Conservation (phyloP, 2,113 vertebrate species). For the Struthio camelus region DNA sequence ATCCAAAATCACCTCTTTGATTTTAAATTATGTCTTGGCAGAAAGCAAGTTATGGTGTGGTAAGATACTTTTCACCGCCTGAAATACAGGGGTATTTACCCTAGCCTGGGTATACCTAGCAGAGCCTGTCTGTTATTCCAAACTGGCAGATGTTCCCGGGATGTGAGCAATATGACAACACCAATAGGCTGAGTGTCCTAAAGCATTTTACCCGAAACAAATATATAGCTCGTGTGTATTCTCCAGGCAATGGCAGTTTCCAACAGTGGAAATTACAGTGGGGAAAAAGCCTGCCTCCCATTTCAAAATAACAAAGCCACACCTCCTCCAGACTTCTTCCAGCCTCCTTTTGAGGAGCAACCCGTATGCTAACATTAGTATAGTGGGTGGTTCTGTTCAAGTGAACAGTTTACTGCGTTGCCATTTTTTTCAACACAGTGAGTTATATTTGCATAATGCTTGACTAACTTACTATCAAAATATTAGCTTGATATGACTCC, state of each 20-base stretch:
- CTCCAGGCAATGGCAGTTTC: neutral
- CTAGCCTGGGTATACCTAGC: neutral
- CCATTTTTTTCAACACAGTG: conserved; percentile 21
- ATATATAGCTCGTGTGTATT: fast-evolving
- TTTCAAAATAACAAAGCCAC: neutral
- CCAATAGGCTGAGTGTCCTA: neutral
- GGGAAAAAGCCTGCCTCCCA: neutral
- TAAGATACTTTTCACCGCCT: neutral
- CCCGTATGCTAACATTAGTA: neutral
- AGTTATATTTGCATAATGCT: conserved; percentile 33
- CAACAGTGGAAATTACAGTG: neutral
- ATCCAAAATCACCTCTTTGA: neutral
- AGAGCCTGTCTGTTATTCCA: neutral
- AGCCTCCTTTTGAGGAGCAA: neutral
- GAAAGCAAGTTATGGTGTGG: neutral
- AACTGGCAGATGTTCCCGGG: neutral
- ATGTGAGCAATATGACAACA: neutral
- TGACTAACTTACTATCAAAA: conserved; percentile 42
- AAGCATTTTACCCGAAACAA: neutral
- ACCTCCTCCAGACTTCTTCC: neutral
- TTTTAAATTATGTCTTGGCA: neutral
- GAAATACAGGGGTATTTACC: neutral
- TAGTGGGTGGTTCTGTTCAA: neutral
- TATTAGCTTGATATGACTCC: conserved; percentile 33
- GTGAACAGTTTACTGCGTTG: neutral